Base-by-base conservation (phyloP, 2,113 vertebrate species). In the Plestiodon gilberti region DNA sequence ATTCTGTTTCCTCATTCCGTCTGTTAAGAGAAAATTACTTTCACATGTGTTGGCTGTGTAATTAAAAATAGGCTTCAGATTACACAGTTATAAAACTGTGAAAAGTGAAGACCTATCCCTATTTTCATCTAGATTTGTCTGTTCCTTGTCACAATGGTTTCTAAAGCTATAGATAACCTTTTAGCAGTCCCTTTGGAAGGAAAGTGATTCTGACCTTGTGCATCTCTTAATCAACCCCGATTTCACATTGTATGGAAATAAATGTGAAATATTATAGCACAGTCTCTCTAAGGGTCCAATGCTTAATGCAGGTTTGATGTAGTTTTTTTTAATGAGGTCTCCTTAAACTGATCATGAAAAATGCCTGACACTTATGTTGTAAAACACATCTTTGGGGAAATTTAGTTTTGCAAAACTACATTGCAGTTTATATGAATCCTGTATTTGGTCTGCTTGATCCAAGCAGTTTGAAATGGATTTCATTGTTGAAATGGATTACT, bases 31-130 rank as follows among this genome's bases (percentile, higher is more conserved):
- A 48, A 73, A 81, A 55, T n/a, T 74, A 62, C 23, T 74, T 4
- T 79, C 28, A 78, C 18, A 25, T 38, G n/a, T 71, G 22, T 59
- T 65, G 70, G 71, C 59, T 38, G 15, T 64, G 4, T 75, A 43
- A 64, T 28, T 55, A 80, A 62, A 87, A 87, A 40, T 13, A 28
- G 69, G 15, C 52, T 74, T 64, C 43, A 74, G 78, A 74, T 86
- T 52, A 14, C 17, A 22, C 22, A 48, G 52, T 78, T n/a, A 40
- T 15, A 65, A 25, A 15, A 30, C 17, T 38, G 35, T 22, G 23
- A 35, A 22, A 81, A 65, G 20, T 8, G 23, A 64, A 64, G 40
- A 13, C 22, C 33, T 35, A 43, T 10, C 22, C 15, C 43, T 48
- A 30, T 81, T 78, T 65, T 74, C 64, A 55, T 75, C 23, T 14